Evolutionary conservation across 2,113 vertebrate genomes (phyloP).

Genomic region (Perca flavescens): DNA sequence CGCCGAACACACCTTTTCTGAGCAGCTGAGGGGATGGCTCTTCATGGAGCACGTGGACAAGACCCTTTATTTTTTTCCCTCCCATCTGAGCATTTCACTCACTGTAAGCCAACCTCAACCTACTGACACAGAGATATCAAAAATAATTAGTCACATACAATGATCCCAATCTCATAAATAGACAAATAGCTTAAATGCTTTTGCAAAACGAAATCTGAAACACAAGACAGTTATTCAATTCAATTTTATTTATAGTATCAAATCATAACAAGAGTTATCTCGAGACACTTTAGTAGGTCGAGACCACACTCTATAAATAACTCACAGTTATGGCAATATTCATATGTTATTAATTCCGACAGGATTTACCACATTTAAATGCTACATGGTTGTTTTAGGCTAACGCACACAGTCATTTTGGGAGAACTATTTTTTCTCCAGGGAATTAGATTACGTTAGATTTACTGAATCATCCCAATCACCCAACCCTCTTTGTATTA

Average conservation of each 20-base stretch:
- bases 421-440: background rate
- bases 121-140: background rate
- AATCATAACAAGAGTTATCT: too few species aligned
- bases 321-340: too few species aligned
- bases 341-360: too few species aligned
- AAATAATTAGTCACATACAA: background rate
- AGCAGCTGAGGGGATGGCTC: slow-evolving; percentile 5
- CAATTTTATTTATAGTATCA: too few species aligned
- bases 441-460: too few species aligned
- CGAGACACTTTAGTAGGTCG: too few species aligned
- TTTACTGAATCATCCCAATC: background rate
- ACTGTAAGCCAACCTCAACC: too few species aligned
- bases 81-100: background rate
- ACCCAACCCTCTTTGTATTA: too few species aligned
- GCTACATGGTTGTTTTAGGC: background rate
- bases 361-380: background rate
- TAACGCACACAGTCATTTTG: too few species aligned
- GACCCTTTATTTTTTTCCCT: background rate
- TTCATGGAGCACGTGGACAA: slow-evolving; percentile 7
- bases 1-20: slow-evolving; percentile 72
- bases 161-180: background rate
- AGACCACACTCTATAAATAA: too few species aligned
- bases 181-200: background rate
- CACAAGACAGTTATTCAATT: too few species aligned
- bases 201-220: background rate